Base-by-base conservation (phyloP, 2,888 invertebrate species). In the Drosophila koepferae region DNA sequence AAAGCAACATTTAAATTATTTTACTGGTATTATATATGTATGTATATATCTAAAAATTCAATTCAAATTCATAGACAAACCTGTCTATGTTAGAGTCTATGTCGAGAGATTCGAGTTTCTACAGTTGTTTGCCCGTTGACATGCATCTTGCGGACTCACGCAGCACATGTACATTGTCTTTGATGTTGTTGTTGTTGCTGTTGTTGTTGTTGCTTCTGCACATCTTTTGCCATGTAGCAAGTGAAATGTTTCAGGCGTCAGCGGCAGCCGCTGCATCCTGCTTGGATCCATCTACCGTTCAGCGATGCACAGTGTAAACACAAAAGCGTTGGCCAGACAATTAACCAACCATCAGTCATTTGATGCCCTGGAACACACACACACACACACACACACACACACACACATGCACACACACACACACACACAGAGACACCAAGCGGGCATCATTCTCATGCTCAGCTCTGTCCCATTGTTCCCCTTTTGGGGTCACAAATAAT, bases 321-420 rank as follows among this genome's bases (percentile, higher is more conserved):
- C 64, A 74, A 71, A 77, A 79, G 81, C 85, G 55, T 79, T 84
- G 84, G 79, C 78, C 87, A 84, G 89, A 89, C 85, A 87, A 85
- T 85, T 85, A 85, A 89, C 85, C 89, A 85, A 81, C 89, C 87
- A 85, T 85, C 85, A 85, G 85, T 89, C 89, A 85, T 89, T 85
- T 84, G 79, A 68, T 80, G 73, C 71, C 80, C 81, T 72, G 77
- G 72, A 49, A 38, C 7, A 16, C 38, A 38, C 53, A 54, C 36
- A 10, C 34, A 20, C 36, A 36, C 36, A 36, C 14, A 53, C 18
- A 10, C n/a, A 31, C 49, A 9, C 31, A 51, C 2, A n/a, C 31
- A 48, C 48, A 9, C 31, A 51, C 4, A n/a, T 18, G n/a, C n/a
- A n/a, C n/a, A 51, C 34, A 12, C 31, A 31, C 10, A 51, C 12